These are phyloP conservation scores for Sinodicranocentrus sp. DNA, from an alignment of 2,888 invertebrate genomes.

Conservation along the genomic window DNA sequence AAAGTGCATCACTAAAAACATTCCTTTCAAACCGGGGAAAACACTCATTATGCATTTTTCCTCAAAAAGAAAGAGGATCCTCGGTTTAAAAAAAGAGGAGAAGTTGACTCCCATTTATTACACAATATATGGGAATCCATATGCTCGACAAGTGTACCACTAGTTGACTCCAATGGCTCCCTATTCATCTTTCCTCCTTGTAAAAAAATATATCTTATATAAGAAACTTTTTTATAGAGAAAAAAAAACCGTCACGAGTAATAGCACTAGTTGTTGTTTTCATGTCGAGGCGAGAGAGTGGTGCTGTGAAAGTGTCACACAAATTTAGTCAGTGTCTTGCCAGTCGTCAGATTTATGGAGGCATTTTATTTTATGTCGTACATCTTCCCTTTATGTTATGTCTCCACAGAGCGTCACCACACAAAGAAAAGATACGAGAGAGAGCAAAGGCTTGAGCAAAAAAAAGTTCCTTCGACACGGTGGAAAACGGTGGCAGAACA, in stretches of 20 bases:
- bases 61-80: too few relatives aligned
- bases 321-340: slow-evolving; percentile 60
- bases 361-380: slow-evolving; percentile 66
- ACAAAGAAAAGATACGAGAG: background rate
- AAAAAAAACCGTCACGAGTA: slow-evolving; percentile 22
- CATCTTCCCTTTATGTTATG: slow-evolving; percentile 63
- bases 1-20: too few relatives aligned
- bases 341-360: slow-evolving; percentile 61
- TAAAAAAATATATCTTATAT: too few relatives aligned
- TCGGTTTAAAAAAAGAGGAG: slow-evolving; percentile 23
- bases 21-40: too few relatives aligned
- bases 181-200: slow-evolving; percentile 39
- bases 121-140: slow-evolving; percentile 33
- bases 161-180: slow-evolving; percentile 58
- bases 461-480: slow-evolving; percentile 21
- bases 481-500: too few relatives aligned
- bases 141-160: slow-evolving; percentile 56
- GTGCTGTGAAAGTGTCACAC: slow-evolving; percentile 60
- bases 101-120: slow-evolving; percentile 47
- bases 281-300: slow-evolving; percentile 20
- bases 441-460: background rate
- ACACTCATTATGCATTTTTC: too few relatives aligned
- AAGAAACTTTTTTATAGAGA: too few relatives aligned
- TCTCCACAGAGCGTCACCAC: slow-evolving; percentile 1
- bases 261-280: background rate